Percentiles rank a stretch among this genome's conserved stretches.
Conservation (phyloP, 2,113 vertebrate species). For the Gallinago paraguaiae region DNA sequence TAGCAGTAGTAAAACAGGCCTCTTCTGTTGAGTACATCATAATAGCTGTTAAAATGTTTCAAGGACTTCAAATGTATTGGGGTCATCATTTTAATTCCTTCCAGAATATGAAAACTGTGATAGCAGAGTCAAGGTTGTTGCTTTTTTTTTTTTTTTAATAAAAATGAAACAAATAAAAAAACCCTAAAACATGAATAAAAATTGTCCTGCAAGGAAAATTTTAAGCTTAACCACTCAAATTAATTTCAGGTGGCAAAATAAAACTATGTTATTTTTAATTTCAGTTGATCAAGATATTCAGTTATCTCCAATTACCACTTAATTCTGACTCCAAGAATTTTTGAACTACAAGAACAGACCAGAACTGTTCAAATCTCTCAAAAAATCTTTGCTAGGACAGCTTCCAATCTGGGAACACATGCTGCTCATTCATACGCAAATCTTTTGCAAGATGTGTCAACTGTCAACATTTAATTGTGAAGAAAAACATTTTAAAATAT, state of each 20-base stretch:
- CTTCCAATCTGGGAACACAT: neutral
- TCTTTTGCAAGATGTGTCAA: neutral
- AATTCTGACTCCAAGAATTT: neutral
- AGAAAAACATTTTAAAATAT: neutral
- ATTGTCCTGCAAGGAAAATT: neutral
- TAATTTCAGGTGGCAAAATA: neutral
- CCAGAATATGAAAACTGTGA: neutral
- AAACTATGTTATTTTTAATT: neutral
- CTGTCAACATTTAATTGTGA: neutral
- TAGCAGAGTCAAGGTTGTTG: neutral
- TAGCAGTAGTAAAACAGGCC: neutral
- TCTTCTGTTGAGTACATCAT: neutral
- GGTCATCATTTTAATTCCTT: neutral
- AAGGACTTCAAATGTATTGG: neutral
- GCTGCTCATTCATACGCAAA: neutral
- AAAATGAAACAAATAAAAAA: too few species aligned
- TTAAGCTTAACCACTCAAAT: neutral
- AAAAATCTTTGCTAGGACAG: neutral
- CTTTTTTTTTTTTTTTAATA: too few species aligned
- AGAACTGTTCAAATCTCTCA: neutral
- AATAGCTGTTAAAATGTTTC: neutral
- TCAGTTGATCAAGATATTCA: neutral
- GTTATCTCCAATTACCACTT: neutral
- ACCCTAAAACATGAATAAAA: neutral
- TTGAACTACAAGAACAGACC: neutral